phyloP scores from a whole-genome alignment of 2,113 vertebrate genomes.

The Plestiodon gilberti region DNA sequence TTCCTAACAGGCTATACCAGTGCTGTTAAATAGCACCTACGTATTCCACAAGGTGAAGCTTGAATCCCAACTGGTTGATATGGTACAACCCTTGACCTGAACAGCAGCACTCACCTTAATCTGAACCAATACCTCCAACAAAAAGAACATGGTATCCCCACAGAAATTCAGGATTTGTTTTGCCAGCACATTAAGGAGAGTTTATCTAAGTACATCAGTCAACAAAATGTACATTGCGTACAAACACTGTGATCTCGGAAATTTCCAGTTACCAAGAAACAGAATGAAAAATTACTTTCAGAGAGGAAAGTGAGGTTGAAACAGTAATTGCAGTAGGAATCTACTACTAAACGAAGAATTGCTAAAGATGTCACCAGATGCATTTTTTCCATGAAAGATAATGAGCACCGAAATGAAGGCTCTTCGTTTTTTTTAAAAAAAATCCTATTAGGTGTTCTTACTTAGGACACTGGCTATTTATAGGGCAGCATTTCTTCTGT shows the following conservation, averaged over 20 bases:
- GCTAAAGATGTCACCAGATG: not conserved
- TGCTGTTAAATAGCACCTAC: not conserved
- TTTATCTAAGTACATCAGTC: slow-evolving; percentile 15
- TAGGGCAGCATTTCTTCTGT: slow-evolving; percentile 13
- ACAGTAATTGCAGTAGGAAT: slow-evolving; percentile 4
- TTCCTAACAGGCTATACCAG: not conserved
- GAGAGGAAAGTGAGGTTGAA: not conserved
- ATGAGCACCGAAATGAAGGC: not conserved
- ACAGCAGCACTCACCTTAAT: not conserved
- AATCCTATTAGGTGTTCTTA: not conserved
- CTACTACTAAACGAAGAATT: not conserved
- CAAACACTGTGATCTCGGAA: not conserved
- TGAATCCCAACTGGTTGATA: not conserved
- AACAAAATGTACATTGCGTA: slow-evolving; percentile 16
- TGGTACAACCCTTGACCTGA: not conserved
- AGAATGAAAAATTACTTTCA: slow-evolving; percentile 6
- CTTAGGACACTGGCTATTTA: not conserved
- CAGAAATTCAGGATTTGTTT: slow-evolving; percentile 5
- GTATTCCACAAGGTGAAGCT: not conserved
- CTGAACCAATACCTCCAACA: not conserved
- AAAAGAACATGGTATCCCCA: slow-evolving; percentile 6
- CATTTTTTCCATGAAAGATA: slow-evolving; percentile 2
- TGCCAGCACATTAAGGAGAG: not conserved
- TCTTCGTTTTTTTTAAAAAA: not conserved
- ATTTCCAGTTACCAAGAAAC: slow-evolving; percentile 4